These are phyloP conservation scores for Elysia chlorotica DNA, from an alignment of 1,140 invertebrate genomes.

Conservation along the genomic window DNA sequence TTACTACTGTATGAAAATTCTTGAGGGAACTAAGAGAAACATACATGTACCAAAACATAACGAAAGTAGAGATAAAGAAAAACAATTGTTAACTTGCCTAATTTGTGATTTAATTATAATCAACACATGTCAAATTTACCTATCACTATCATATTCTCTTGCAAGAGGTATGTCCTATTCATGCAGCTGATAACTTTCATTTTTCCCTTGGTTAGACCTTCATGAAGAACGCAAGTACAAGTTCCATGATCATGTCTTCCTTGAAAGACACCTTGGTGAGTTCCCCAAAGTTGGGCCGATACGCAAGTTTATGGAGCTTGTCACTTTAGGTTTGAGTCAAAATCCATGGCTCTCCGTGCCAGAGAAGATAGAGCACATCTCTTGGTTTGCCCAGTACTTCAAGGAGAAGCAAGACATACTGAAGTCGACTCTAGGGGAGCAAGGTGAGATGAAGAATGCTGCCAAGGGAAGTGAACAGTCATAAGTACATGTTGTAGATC, in stretches of 20 bases:
- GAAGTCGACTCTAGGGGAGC: conserved; percentile 62
- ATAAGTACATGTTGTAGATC: too few relatives aligned
- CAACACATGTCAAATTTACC: too few relatives aligned
- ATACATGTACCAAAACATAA: too few relatives aligned
- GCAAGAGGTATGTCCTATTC: too few relatives aligned
- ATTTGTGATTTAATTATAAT: neutral
- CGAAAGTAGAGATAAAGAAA: too few relatives aligned
- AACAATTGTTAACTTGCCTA: neutral
- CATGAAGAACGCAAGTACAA: conserved; percentile 70
- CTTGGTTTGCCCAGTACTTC: conserved; percentile 94
- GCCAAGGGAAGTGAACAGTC: too few relatives aligned
- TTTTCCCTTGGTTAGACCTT: conserved; percentile 62
- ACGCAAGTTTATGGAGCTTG: conserved; percentile 95
- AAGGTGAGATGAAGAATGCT: conserved; percentile 28
- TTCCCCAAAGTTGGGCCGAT: conserved; percentile 89
- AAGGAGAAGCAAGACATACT: conserved; percentile 77
- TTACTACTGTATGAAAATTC: too few relatives aligned
- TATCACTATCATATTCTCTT: too few relatives aligned
- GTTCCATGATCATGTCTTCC: conserved; percentile 78
- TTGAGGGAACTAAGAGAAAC: too few relatives aligned
- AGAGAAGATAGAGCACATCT: conserved; percentile 88
- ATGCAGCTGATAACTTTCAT: conserved; percentile 8
- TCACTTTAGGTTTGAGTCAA: conserved; percentile 90
- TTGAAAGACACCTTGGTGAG: conserved; percentile 81
- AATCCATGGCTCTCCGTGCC: conserved; percentile 88